Percentiles rank a stretch among this genome's conserved stretches.
These are phyloP conservation scores for Brachyptera putata DNA, from an alignment of 2,888 invertebrate genomes.

Conservation along the genomic window DNA sequence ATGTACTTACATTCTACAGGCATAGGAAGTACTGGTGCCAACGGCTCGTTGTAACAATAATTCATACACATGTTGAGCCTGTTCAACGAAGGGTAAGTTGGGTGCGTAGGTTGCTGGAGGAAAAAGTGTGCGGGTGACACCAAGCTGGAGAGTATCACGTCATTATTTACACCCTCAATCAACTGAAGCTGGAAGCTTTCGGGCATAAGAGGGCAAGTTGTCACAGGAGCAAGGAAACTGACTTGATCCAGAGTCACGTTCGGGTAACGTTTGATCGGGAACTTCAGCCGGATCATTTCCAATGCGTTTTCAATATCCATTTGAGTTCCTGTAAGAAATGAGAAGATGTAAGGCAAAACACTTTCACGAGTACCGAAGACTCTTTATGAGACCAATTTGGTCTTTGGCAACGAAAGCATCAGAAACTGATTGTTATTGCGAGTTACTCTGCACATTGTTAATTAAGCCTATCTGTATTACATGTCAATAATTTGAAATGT, in stretches of 20 bases:
- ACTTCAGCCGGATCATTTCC: constrained; percentile 76
- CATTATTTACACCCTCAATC: constrained; percentile 88
- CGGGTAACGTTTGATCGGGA: constrained; percentile 77
- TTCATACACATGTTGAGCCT: constrained; percentile 79
- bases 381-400: too few relatives aligned
- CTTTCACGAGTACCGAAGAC: too few relatives aligned
- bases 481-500: too few relatives aligned
- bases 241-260: constrained; percentile 67
- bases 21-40: constrained; percentile 75
- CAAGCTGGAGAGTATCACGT: constrained; percentile 84
- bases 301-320: constrained; percentile 77
- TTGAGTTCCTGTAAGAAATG: constrained; percentile 58
- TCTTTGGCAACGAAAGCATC: too few relatives aligned
- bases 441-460: too few relatives aligned
- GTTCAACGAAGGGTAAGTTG: constrained; percentile 80
- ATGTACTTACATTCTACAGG: constrained; percentile 73
- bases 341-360: constrained; percentile 23
- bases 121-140: constrained; percentile 87
- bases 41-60: constrained; percentile 70
- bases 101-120: constrained; percentile 93
- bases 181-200: constrained; percentile 70
- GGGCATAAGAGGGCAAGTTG: constrained; percentile 48
- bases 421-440: too few relatives aligned
- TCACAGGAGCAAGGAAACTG: constrained; percentile 42
- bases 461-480: too few relatives aligned